Conservation (phyloP, 2,888 invertebrate genomes). For the Seira musarum region DNA sequence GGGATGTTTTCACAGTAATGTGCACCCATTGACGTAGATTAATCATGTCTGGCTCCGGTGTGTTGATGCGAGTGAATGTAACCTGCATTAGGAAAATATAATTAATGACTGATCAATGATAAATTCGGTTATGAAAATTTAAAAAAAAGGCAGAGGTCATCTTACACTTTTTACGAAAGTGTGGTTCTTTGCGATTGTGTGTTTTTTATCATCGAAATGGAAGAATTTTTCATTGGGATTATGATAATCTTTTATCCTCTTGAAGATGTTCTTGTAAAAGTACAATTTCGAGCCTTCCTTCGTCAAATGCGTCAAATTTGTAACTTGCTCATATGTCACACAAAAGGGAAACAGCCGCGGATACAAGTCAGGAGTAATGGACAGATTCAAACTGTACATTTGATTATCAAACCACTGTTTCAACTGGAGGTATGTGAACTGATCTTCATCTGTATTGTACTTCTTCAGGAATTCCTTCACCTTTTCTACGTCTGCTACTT, state of each 20-base stretch:
- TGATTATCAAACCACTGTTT: background rate
- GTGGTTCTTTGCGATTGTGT: background rate
- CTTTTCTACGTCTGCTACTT: too few species aligned
- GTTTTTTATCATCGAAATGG: background rate
- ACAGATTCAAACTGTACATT: background rate
- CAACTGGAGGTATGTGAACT: background rate
- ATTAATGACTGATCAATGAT: too few species aligned
- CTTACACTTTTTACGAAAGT: background rate
- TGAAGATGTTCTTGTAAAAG: background rate
- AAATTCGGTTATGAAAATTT: too few species aligned
- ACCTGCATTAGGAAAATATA: slow-evolving; percentile 7
- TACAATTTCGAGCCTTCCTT: background rate
- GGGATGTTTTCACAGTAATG: background rate
- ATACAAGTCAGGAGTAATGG: background rate
- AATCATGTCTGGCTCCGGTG: slow-evolving; percentile 17
- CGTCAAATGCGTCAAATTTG: background rate
- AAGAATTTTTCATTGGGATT: background rate
- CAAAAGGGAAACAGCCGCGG: slow-evolving; percentile 1
- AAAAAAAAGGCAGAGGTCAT: too few species aligned
- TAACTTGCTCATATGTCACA: slow-evolving; percentile 13
- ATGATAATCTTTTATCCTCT: background rate
- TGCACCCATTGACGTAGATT: slow-evolving; percentile 45
- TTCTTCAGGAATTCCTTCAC: too few species aligned
- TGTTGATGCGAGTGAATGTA: slow-evolving; percentile 18
- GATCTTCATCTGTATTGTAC: too few species aligned